Conservation (phyloP, 2,888 invertebrate genomes). For the Scaptomyza parva region DNA sequence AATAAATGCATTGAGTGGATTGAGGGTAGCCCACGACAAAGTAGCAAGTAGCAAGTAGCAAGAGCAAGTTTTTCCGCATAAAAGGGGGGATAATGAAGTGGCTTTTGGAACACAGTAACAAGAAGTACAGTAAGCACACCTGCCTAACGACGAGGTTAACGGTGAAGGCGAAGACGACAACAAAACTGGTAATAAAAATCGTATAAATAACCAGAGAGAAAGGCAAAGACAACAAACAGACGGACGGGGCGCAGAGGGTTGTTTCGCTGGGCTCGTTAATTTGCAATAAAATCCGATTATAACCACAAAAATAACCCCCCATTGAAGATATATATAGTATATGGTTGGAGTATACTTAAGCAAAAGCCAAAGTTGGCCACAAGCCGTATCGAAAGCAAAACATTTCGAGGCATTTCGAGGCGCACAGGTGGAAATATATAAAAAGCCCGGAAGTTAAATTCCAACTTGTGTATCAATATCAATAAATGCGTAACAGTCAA, state of each 20-base stretch:
- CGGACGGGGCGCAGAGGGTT: conserved; percentile 7
- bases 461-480: conserved; percentile 81
- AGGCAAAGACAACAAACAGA: conserved; percentile 55
- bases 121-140: conserved; percentile 54
- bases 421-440: conserved; percentile 68
- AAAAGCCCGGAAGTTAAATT: conserved; percentile 62
- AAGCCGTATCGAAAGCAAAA: conserved; percentile 40
- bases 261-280: conserved; percentile 72
- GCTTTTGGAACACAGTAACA: conserved; percentile 2
- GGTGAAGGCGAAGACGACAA: conserved; percentile 29
- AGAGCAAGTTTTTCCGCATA: conserved; percentile 50
- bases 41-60: too few relatives aligned
- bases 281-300: conserved; percentile 83
- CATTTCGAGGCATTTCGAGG: conserved; percentile 11
- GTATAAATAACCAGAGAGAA: conserved; percentile 77
- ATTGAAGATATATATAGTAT: conserved; percentile 65
- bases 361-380: conserved; percentile 33
- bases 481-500: conserved; percentile 62
- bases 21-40: too few relatives aligned
- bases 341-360: conserved; percentile 28
- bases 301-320: conserved; percentile 80
- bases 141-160: conserved; percentile 61
- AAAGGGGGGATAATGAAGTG: conserved; percentile 72
- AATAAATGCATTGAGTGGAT: conserved; percentile 65
- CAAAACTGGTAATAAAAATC: conserved; percentile 74